Conservation (phyloP, 1,140 invertebrate genomes). For the Neotoxoptera formosana region DNA sequence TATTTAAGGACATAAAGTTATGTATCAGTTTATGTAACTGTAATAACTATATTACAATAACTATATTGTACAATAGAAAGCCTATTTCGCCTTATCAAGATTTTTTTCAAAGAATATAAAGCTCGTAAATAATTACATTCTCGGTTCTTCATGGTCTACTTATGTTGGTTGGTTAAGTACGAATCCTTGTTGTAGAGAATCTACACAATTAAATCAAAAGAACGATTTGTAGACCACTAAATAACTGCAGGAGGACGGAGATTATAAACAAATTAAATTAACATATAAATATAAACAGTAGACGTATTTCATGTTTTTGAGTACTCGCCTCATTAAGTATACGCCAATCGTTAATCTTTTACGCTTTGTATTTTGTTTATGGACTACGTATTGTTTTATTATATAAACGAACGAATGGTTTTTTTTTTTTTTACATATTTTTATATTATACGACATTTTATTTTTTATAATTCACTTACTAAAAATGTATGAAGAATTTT, state of each 20-base stretch:
- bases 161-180: slow-evolving; percentile 44
- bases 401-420: no score
- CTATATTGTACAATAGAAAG: not conserved
- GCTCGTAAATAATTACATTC: slow-evolving; percentile 32
- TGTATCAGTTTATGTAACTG: not conserved
- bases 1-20: not conserved
- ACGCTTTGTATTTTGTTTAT: slow-evolving; percentile 34
- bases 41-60: not conserved
- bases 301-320: slow-evolving; percentile 52
- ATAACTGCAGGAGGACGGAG: slow-evolving; percentile 24
- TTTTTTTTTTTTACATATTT: not conserved
- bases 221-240: slow-evolving; percentile 36
- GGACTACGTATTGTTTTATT: not conserved
- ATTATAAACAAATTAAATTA: slow-evolving; percentile 57
- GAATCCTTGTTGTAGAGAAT: slow-evolving; percentile 31
- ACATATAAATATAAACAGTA: slow-evolving; percentile 40
- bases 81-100: not conserved
- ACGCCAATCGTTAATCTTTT: slow-evolving; percentile 55
- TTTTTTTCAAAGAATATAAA: not conserved
- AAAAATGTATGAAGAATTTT: not conserved
- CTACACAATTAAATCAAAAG: slow-evolving; percentile 52
- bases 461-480: not conserved
- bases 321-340: slow-evolving; percentile 49
- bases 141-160: slow-evolving; percentile 43
- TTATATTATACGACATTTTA: not conserved